Evolutionary conservation across 2,888 invertebrate species (phyloP).

Genomic region (Podabrus alpinus): DNA sequence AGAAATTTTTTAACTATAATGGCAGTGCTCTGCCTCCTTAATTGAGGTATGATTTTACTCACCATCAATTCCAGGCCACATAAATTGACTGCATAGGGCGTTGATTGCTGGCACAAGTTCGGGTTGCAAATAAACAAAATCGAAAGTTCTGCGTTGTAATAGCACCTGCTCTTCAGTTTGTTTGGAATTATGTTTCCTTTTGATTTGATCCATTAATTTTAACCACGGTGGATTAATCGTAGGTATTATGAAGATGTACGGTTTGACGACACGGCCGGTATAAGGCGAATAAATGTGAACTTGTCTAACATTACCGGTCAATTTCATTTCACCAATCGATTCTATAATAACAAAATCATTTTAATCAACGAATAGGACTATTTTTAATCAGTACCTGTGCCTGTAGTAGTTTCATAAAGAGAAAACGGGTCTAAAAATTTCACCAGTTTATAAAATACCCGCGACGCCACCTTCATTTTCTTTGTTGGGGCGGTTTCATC

Average conservation of each 20-base stretch:
- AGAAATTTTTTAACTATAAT: too few species aligned
- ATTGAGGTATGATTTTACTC: too few species aligned
- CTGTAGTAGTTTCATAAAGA: slow-evolving; percentile 48
- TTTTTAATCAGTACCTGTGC: slow-evolving; percentile 28
- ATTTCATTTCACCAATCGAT: slow-evolving; percentile 35
- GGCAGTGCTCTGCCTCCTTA: too few species aligned
- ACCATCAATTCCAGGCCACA: slow-evolving; percentile 94
- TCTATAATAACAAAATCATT: background rate
- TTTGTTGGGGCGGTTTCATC: background rate
- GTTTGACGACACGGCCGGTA: slow-evolving; percentile 75
- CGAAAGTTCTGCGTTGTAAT: slow-evolving; percentile 66
- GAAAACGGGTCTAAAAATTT: slow-evolving; percentile 46
- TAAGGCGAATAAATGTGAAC: slow-evolving; percentile 68
- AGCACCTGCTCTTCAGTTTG: slow-evolving; percentile 39
- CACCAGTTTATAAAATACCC: background rate
- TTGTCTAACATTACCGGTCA: slow-evolving; percentile 48
- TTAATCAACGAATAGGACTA: background rate
- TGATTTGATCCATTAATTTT: slow-evolving; percentile 68
- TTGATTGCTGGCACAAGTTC: slow-evolving; percentile 89
- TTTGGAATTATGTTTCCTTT: slow-evolving; percentile 59
- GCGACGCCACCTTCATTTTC: background rate
- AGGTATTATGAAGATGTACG: slow-evolving; percentile 79
- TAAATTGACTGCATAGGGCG: slow-evolving; percentile 77
- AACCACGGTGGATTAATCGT: slow-evolving; percentile 73
- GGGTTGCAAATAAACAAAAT: slow-evolving; percentile 86